Conservation (phyloP, 1,140 invertebrate genomes). For the Calosoma granatense region DNA sequence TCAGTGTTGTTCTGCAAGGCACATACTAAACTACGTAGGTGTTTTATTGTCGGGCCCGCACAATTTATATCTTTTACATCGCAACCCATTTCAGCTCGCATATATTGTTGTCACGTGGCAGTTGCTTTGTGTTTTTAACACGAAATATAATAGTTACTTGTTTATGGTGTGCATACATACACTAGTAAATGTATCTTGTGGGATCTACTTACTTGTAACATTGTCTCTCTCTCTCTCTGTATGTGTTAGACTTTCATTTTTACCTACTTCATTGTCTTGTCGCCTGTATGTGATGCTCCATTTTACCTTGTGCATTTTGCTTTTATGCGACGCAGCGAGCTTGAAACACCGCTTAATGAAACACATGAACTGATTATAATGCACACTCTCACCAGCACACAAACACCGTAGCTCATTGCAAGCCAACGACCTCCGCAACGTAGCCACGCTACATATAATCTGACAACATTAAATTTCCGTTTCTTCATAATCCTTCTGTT, state of each 20-base stretch:
- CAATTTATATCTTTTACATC: too few species aligned
- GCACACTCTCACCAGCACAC: too few species aligned
- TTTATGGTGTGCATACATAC: too few species aligned
- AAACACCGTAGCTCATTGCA: neutral
- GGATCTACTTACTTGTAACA: too few species aligned
- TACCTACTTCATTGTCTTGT: neutral
- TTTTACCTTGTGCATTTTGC: neutral
- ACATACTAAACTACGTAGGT: too few species aligned
- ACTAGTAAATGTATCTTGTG: too few species aligned
- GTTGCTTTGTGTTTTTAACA: too few species aligned
- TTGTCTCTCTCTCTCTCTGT: neutral
- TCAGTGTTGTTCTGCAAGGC: too few species aligned
- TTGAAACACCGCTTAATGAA: slow-evolving; percentile 5
- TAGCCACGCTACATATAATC: neutral
- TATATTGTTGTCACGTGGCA: too few species aligned
- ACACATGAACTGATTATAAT: slow-evolving; percentile 2
- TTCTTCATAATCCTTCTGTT: neutral
- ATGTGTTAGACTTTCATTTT: neutral
- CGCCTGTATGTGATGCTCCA: neutral
- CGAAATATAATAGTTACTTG: too few species aligned
- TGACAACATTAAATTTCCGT: neutral
- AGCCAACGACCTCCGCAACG: neutral
- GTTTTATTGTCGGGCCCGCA: too few species aligned
- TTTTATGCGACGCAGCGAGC: neutral
- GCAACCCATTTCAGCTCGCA: too few species aligned